phyloP scores from a whole-genome alignment of 2,888 invertebrate genomes.

The Orchestes rusci region DNA sequence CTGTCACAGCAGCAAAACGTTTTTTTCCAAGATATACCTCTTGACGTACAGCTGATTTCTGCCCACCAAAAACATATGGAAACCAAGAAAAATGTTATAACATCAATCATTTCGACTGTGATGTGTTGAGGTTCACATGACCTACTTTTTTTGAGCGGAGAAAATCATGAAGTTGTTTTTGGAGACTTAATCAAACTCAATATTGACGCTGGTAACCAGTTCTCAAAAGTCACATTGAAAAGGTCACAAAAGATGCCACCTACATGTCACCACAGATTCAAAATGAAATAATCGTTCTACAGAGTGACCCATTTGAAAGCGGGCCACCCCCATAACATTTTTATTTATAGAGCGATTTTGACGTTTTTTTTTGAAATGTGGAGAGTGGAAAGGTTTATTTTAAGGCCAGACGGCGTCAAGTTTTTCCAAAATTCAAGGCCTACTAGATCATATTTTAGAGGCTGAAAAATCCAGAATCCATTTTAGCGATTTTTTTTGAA shows the following conservation, averaged over 20 bases:
- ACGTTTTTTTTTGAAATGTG: too few species aligned
- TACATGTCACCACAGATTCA: slow-evolving; percentile 7
- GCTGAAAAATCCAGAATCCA: too few species aligned
- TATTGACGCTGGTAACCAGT: slow-evolving; percentile 25
- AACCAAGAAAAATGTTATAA: slow-evolving; percentile 23
- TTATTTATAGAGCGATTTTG: too few species aligned
- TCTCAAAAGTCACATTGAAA: slow-evolving; percentile 6
- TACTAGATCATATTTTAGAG: too few species aligned
- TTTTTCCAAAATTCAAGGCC: too few species aligned
- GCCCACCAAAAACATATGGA: slow-evolving; percentile 16
- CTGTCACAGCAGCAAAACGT: slow-evolving; percentile 5
- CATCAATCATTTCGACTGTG: slow-evolving; percentile 28
- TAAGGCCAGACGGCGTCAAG: too few species aligned
- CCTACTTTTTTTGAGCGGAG: slow-evolving; percentile 25
- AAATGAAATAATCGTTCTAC: slow-evolving; percentile 32
- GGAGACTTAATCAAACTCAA: slow-evolving; percentile 2
- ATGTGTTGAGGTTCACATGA: slow-evolving; percentile 31
- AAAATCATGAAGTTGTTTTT: slow-evolving; percentile 8
- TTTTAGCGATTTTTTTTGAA: too few species aligned
- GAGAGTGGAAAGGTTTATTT: too few species aligned
- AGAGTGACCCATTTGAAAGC: too few species aligned
- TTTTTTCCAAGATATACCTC: slow-evolving; percentile 6
- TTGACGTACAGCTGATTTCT: slow-evolving; percentile 12
- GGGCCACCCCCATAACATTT: too few species aligned
- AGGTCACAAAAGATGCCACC: slow-evolving; percentile 4